Base-by-base conservation (phyloP, 2,113 vertebrate genomes). In the Gambusia affinis region DNA sequence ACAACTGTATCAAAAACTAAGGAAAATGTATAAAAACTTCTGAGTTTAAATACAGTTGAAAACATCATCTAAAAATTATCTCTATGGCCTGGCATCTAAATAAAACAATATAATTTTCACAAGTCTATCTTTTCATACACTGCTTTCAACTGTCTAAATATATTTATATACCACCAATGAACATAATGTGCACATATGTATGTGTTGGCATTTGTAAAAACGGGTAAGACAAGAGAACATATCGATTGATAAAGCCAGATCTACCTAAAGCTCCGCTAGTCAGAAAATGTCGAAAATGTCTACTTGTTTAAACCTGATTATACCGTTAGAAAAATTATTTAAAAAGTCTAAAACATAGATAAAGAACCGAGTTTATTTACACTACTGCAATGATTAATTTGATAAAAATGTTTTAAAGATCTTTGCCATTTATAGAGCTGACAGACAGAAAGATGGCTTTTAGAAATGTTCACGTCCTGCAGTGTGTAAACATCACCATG, bases 341-440 rank as follows among this genome's bases (percentile, higher is more conserved):
- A 54, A 24, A 54, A 24, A 54, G 8, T 57, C 7, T 17, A 57
- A 57, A 54, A 54, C 7, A 22, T 2, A 54, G 22, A 17, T 54
- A 10, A 24, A 57, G 2, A 10, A 19, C 15, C 1, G 17, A 19
- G 44, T 47, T 47, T 47, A 47, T 47, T 17, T 47, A 47, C 15
- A 47, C 44, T 19, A 17, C 44, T 47, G 17, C 44, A 19, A 47
- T 47, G 17, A 47, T 17, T 47, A 19, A 47, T 47, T 19, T 47
- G 17, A 17, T 47, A 17, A 19, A 47, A 47, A 47, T 47, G 17
- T 4, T 42, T 42, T 15, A 15, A 42, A 42, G 39, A 42, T 42
- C 39, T 42, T 42, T 15, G 30, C 72, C 51, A 74, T 73, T 67
- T 79, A 54, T 30, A 60, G 63, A 80, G 70, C 33, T 31, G 11